Evolutionary conservation across 1,140 invertebrate species (phyloP), one percentile per base, ranked within the genome.

Genomic region (Bombus picipes): DNA sequence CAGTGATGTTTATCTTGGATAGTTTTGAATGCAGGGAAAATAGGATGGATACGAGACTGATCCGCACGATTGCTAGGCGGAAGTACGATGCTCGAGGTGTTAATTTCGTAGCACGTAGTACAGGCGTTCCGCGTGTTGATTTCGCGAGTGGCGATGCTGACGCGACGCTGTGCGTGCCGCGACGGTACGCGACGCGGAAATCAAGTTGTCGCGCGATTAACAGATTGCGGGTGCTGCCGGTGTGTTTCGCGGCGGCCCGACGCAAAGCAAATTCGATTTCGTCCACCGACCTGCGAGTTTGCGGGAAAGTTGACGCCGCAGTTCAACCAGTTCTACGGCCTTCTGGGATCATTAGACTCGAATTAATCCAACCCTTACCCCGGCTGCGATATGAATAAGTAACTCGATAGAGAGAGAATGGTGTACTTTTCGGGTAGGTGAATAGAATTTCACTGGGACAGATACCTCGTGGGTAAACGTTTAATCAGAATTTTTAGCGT

Each of bases 161-260:
- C 77, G 34, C 65, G 65, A 53, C 43, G 43, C 37, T 18, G 37
- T 41, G 75, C 37, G 75, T 66, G 57, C 75, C 37, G 34, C 53
- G 74, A 76, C 74, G 74, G 74, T 34, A 78, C 75, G 53, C 75
- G 47, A 43, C 37, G 53, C 79, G 66, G 68, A 41, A 81, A 70
- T 79, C 62, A 68, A 79, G 41, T 68, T 68, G 62, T 79, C 65
- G 77, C 4, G 41, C 65, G 77, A 79, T 79, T 68, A 68, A 79
- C 65, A 37, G 77, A 79, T 79, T 15, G 76, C 28, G 57, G 39
- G 28, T 62, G 8, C 73, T 22, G 32, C 72, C 4, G 32, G 43
- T 15, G 71, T 73, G 41, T 32, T 41, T 74, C 43, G 43, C 72
- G 72, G 72, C 72, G n/a, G 9, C 41, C 72, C 59, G 32, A 59